phyloP scores from a whole-genome alignment of 2,888 invertebrate genomes.

The Mythimna loreyi region DNA sequence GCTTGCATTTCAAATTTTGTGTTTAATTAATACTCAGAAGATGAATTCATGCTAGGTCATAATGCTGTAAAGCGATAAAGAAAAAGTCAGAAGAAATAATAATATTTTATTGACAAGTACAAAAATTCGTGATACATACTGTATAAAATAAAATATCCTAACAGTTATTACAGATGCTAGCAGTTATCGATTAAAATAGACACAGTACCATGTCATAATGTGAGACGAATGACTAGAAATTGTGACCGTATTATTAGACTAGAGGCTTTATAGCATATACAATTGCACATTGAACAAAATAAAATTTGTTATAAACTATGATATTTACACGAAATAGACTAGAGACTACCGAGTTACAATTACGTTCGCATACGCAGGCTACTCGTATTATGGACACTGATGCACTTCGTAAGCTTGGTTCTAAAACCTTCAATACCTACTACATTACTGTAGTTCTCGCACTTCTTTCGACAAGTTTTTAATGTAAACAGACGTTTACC shows the following conservation, averaged over 20 bases:
- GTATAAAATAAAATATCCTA: constrained; percentile 53
- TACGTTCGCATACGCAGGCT: constrained; percentile 51
- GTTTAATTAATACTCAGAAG: no score
- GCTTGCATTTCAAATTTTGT: no score
- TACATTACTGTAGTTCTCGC: constrained; percentile 21
- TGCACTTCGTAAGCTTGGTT: constrained; percentile 56
- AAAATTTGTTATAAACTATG: constrained; percentile 46
- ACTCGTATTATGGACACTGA: constrained; percentile 55
- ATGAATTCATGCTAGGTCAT: no score
- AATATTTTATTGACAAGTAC: constrained; percentile 70
- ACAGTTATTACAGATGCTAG: constrained; percentile 38
- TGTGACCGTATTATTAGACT: constrained; percentile 57
- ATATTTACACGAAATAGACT: constrained; percentile 54
- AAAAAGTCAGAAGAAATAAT: constrained; percentile 40
- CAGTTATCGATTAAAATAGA: constrained; percentile 56
- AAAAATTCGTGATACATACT: constrained; percentile 67
- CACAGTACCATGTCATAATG: constrained; percentile 50
- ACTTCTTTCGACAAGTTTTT: constrained; percentile 27
- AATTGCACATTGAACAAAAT: constrained; percentile 67
- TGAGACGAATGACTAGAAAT: constrained; percentile 70
- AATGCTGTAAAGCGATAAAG: not conserved
- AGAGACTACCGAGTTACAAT: constrained; percentile 53
- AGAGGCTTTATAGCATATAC: constrained; percentile 66
- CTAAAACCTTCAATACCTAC: constrained; percentile 46
- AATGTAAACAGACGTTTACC: not conserved